A percentile compares a stretch with the other conserved stretches of the same genome.
These are phyloP conservation scores for Microcaecilia unicolor DNA, from an alignment of 2,797 vertebrate genomes.

Conservation along the genomic window DNA sequence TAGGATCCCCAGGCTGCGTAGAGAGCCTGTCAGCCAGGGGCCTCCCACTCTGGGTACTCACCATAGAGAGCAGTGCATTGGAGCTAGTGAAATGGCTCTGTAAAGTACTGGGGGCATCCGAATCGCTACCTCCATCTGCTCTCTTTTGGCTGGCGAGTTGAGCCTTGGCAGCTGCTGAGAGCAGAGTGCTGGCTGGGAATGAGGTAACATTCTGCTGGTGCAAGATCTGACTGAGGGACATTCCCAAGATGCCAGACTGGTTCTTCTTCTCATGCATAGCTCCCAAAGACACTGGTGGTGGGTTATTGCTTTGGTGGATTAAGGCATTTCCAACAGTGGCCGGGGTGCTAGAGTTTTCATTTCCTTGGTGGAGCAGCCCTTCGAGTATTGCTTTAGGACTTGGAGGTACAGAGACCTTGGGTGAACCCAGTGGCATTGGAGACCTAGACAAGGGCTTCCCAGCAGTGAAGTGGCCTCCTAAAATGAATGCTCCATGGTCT, in stretches of 20 bases:
- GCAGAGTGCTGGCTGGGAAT: constrained; percentile 80
- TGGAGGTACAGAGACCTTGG: constrained; percentile 49
- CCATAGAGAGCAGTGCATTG: constrained; percentile 21
- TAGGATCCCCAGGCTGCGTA: constrained; percentile 5
- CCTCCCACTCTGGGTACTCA: constrained; percentile 11
- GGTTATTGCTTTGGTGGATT: constrained; percentile 30
- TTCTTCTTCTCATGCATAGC: constrained; percentile 50
- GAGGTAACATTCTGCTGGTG: constrained; percentile 63
- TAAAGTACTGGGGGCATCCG: constrained; percentile 75
- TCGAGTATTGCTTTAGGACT: constrained; percentile 18
- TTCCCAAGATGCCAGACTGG: constrained; percentile 35
- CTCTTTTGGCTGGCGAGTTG: constrained; percentile 71
- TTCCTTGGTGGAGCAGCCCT: constrained; percentile 5
- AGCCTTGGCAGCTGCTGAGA: constrained; percentile 81
- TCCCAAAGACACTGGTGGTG: constrained; percentile 60
- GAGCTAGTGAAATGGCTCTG: constrained; percentile 47
- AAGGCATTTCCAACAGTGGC: constrained; percentile 19
- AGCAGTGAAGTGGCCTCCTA: constrained; percentile 35
- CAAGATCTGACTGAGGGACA: constrained; percentile 58
- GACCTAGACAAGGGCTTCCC: constrained; percentile 50
- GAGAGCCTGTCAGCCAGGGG: not conserved
- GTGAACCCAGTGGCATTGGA: constrained; percentile 45
- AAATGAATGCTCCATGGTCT: too few relatives aligned
- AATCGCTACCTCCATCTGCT: constrained; percentile 30
- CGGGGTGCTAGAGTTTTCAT: constrained; percentile 3